A percentile compares a stretch with the other conserved stretches of the same genome.
Evolutionary conservation across 2,888 invertebrate species (phyloP).

Genomic region (Euphydryas editha): DNA sequence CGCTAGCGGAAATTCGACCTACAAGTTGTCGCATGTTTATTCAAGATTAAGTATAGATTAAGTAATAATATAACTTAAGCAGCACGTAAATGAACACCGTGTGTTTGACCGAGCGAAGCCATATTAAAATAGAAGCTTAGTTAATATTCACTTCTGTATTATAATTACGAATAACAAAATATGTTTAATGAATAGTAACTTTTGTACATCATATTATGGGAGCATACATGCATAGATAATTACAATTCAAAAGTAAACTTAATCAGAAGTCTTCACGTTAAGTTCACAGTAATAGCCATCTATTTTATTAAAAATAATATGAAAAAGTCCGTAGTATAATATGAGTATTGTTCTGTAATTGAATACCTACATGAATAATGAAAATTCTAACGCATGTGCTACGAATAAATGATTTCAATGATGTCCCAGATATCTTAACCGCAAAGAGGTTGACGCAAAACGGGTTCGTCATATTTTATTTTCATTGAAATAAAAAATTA

Average conservation of each 20-base stretch:
- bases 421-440: neutral
- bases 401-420: constrained; percentile 15
- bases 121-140: constrained; percentile 2
- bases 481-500: too few relatives aligned
- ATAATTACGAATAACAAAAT: too few relatives aligned
- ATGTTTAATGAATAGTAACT: too few relatives aligned
- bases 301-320: neutral
- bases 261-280: neutral
- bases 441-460: neutral
- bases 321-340: neutral
- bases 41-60: constrained; percentile 24
- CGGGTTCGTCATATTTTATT: neutral
- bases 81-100: constrained; percentile 14
- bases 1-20: constrained; percentile 29
- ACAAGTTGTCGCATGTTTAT: constrained; percentile 28
- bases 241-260: too few relatives aligned
- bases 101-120: constrained; percentile 16
- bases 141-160: too few relatives aligned
- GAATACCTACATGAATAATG: constrained; percentile 26
- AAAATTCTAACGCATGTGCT: constrained; percentile 25
- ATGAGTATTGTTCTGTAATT: neutral
- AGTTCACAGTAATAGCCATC: neutral
- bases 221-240: neutral
- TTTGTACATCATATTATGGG: neutral
- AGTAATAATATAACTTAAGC: constrained; percentile 9